Base-by-base conservation (phyloP, 2,888 invertebrate species). In the Cheilosia vulpina region DNA sequence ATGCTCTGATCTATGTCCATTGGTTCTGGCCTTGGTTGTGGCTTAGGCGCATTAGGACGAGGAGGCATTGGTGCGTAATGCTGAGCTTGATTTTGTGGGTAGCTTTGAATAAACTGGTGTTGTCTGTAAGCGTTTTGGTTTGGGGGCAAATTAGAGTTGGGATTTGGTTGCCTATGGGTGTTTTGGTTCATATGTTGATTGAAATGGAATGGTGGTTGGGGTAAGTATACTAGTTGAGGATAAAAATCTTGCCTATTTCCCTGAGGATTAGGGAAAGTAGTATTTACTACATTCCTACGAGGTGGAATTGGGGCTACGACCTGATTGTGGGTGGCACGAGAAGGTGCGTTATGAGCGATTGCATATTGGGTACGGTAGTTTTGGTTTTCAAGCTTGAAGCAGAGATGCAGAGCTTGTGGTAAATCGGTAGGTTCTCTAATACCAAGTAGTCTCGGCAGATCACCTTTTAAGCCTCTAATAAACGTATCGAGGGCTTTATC, bases 401-500 rank as follows among this genome's bases (percentile, higher is more conserved):
- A 75, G 2, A 79, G 15, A 24, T 73, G 53, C n/a, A 78, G 21
- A 2, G 66, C 63, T 19, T 84, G 78, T 6, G 78, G 73, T 11
- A 83, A 17, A 38, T 65, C 69, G n/a, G 27, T 31, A 7, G 78
- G 72, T 55, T 78, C 78, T n/a, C 45, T 47, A 9, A 88, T 87
- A 27, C 71, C 77, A 9, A 87, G 60, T 9, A 88, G 79, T 21
- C 87, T 73, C 6, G 87, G 87, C n/a, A 88, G 50, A 38, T 87
- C 77, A 21, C 77, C 53, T 34, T 68, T 77, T 1, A 83, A n/a
- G 2, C 80, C 79, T 34, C 77, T 38, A 2, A 87, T 65, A 43
- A 84, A 87, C 0, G 80, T 80, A 11, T 80, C 79, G 0, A 83
- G 41, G 5, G 82, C 75, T 9, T 66, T 73, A 1, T 63, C 60